These are phyloP conservation scores for Lucinisca nassula DNA, from an alignment of 2,888 invertebrate species.

Conservation along the genomic window DNA sequence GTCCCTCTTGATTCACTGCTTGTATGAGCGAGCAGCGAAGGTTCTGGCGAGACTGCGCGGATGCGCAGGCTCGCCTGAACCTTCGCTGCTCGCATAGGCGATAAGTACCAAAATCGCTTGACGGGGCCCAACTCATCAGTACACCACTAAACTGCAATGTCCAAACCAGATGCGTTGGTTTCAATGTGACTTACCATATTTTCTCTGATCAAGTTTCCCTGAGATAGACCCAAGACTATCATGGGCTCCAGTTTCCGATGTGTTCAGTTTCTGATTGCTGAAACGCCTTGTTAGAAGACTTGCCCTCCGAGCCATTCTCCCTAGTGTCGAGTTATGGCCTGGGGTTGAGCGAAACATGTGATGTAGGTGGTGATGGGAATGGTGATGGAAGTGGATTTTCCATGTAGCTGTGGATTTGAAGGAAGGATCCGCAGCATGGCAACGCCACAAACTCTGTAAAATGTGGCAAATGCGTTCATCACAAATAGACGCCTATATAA, in stretches of 20 bases:
- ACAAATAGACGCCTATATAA: no score
- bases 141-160: no score
- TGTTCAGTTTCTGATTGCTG: slow-evolving; percentile 49
- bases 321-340: slow-evolving; percentile 70
- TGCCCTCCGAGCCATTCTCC: slow-evolving; percentile 81
- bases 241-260: slow-evolving; percentile 70
- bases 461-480: no score
- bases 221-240: slow-evolving; percentile 70
- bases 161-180: no score
- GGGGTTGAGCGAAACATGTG: slow-evolving; percentile 28
- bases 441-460: slow-evolving; percentile 92
- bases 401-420: slow-evolving; percentile 93
- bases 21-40: no score
- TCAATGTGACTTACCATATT: slow-evolving; percentile 44
- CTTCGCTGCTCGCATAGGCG: no score
- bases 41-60: no score
- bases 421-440: slow-evolving; percentile 93
- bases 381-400: slow-evolving; percentile 91
- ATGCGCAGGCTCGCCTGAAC: no score
- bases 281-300: slow-evolving; percentile 78
- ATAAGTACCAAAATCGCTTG: no score
- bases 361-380: slow-evolving; percentile 48
- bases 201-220: slow-evolving; percentile 55
- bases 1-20: no score
- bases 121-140: no score